Percentiles rank a stretch among this genome's conserved stretches.
phyloP scores from a whole-genome alignment of 2,113 vertebrate genomes.

The Dipodomys stephensi region DNA sequence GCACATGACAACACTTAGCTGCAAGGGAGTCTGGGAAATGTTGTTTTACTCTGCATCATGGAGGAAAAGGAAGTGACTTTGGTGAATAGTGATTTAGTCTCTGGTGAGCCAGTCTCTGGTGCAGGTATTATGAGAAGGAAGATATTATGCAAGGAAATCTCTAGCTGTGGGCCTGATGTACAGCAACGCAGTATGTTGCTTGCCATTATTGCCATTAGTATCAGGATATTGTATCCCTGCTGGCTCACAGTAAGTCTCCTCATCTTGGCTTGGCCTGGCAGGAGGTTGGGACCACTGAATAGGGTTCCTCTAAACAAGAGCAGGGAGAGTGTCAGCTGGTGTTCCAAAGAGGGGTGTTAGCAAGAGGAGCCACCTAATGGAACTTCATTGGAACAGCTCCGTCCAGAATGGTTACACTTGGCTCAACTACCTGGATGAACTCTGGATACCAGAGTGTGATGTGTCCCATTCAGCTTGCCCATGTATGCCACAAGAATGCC shows the following conservation, averaged over 20 bases:
- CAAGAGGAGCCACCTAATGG: background rate
- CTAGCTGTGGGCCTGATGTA: background rate
- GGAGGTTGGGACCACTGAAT: background rate
- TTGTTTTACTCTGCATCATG: constrained; percentile 15
- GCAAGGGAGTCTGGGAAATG: constrained; percentile 72
- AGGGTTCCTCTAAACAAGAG: background rate
- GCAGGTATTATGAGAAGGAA: background rate
- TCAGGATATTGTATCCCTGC: background rate
- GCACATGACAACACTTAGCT: background rate
- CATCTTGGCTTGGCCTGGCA: background rate
- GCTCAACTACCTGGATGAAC: background rate
- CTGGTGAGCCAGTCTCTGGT: background rate
- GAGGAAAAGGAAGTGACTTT: constrained; percentile 9
- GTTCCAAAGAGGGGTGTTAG: background rate
- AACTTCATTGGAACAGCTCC: background rate
- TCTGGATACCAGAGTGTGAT: background rate
- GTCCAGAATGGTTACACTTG: accelerated
- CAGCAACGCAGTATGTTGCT: background rate
- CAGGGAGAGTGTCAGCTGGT: background rate
- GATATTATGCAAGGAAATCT: background rate
- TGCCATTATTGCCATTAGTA: background rate
- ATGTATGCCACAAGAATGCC: background rate
- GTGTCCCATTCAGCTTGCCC: background rate
- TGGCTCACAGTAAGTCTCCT: background rate
- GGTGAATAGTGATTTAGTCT: background rate